A percentile compares a stretch with the other conserved stretches of the same genome.
These are phyloP conservation scores for Ips nitidus DNA, from an alignment of 1,140 invertebrate genomes.

Conservation along the genomic window DNA sequence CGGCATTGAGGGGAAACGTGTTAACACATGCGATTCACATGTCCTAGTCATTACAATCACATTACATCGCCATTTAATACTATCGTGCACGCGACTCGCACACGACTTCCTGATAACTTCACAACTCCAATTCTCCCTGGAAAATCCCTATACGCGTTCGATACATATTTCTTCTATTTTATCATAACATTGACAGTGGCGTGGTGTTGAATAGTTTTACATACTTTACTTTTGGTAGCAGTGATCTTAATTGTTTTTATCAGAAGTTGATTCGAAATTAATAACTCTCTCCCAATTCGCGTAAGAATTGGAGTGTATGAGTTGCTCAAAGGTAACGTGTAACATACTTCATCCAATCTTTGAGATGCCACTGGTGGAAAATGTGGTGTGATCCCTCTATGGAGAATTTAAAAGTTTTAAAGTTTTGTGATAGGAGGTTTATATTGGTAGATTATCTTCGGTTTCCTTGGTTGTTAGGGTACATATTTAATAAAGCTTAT, in stretches of 20 bases:
- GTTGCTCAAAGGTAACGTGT: too few relatives aligned
- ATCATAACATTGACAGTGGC: constrained; percentile 6
- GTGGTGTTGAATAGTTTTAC: not conserved
- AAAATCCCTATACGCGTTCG: constrained; percentile 21
- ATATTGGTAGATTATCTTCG: constrained; percentile 6
- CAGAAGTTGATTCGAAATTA: not conserved
- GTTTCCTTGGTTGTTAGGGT: constrained; percentile 3
- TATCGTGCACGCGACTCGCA: constrained; percentile 34
- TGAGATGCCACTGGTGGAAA: not conserved
- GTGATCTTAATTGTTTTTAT: not conserved
- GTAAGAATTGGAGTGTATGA: too few relatives aligned
- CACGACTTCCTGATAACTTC: constrained; percentile 27
- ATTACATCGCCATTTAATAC: constrained; percentile 37
- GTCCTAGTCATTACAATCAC: constrained; percentile 37
- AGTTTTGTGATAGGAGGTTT: constrained; percentile 6
- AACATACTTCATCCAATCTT: not conserved
- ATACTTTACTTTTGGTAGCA: not conserved
- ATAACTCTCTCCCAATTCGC: too few relatives aligned
- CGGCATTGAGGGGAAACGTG: constrained; percentile 36
- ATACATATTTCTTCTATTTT: constrained; percentile 8
- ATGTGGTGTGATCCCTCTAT: not conserved
- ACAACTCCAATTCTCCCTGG: constrained; percentile 15
- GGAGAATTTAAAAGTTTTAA: constrained; percentile 10
- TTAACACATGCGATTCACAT: constrained; percentile 42
- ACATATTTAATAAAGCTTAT: constrained; percentile 13